Conservation (phyloP, 2,797 vertebrate species). For the Spondyliosoma cantharus region DNA sequence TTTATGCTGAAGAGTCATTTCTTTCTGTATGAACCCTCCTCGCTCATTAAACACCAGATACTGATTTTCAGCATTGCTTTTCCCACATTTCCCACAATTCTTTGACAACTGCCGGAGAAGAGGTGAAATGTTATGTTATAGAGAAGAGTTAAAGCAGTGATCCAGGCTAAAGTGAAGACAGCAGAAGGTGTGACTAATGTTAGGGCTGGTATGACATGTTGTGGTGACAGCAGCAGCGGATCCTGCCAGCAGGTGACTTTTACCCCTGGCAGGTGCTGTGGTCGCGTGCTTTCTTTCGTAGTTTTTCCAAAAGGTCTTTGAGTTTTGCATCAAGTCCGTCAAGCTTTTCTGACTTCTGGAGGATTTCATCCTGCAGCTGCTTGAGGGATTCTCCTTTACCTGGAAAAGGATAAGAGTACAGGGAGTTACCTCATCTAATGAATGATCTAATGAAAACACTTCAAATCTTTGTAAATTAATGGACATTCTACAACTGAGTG, state of each 20-base stretch:
- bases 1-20: background rate
- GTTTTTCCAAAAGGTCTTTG: constrained; percentile 79
- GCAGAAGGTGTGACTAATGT: background rate
- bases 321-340: constrained; percentile 83
- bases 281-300: constrained; percentile 74
- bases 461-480: background rate
- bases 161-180: background rate
- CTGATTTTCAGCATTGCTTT: background rate
- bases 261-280: constrained; percentile 81
- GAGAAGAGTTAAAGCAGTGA: background rate
- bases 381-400: constrained; percentile 87
- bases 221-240: background rate
- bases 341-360: constrained; percentile 80
- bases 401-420: constrained; percentile 60
- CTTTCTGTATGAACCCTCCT: background rate
- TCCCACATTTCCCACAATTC: constrained; percentile 22
- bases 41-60: background rate
- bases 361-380: constrained; percentile 79
- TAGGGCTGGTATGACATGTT: background rate
- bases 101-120: background rate
- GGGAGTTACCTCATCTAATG: background rate
- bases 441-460: background rate
- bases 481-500: background rate
- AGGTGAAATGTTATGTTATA: background rate
- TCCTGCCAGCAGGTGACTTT: background rate